phyloP scores from a whole-genome alignment of 2,113 vertebrate genomes.

The Pipa parva region DNA sequence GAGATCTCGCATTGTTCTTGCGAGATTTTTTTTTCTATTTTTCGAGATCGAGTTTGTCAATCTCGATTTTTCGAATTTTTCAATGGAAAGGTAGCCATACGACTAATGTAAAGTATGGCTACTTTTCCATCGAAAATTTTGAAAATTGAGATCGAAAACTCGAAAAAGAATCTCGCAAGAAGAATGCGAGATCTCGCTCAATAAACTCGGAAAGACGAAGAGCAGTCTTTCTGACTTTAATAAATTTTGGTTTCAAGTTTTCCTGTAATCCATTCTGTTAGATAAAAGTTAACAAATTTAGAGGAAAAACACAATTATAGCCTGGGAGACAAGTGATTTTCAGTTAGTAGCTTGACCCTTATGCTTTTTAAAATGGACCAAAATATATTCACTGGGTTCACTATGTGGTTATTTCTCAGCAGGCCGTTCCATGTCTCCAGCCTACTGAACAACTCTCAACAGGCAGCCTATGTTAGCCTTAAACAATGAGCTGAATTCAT shows the following conservation, averaged over 20 bases:
- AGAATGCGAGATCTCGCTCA: too few relatives aligned
- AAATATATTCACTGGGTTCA: constrained; percentile 32
- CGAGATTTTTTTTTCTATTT: too few relatives aligned
- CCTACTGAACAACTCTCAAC: constrained; percentile 26
- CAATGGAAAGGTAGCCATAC: too few relatives aligned
- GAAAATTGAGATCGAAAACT: too few relatives aligned
- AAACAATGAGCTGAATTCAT: constrained; percentile 32
- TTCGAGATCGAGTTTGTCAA: too few relatives aligned
- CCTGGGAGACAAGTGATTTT: constrained; percentile 6
- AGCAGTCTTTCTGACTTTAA: too few relatives aligned
- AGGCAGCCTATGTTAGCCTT: constrained; percentile 23
- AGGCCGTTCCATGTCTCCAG: constrained; percentile 9
- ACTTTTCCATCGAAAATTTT: too few relatives aligned
- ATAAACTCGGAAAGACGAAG: too few relatives aligned
- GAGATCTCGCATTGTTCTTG: too few relatives aligned
- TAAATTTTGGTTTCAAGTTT: background rate
- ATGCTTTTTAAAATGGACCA: constrained; percentile 10
- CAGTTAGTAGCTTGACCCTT: constrained; percentile 21
- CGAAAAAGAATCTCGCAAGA: too few relatives aligned
- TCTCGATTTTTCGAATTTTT: too few relatives aligned
- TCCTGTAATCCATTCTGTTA: background rate
- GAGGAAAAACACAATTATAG: constrained; percentile 5
- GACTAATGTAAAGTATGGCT: too few relatives aligned
- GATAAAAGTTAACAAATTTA: background rate
- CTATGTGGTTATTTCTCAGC: constrained; percentile 37